Evolutionary conservation across 2,113 vertebrate genomes (phyloP).

Genomic region (Lophura nycthemera): DNA sequence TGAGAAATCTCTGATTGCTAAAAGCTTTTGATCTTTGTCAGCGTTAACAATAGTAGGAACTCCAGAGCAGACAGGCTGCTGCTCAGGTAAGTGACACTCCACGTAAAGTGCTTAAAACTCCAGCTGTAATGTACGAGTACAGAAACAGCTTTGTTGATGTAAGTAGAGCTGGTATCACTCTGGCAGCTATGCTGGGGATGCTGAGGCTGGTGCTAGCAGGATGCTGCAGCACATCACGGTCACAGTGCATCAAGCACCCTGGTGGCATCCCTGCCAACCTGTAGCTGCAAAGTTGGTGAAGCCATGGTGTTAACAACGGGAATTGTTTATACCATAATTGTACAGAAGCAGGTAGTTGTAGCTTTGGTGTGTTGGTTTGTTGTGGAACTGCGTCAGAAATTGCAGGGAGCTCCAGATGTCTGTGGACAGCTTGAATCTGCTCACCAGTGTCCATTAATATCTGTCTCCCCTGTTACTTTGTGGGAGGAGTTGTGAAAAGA

Average conservation of each 20-base stretch:
- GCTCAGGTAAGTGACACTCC: not conserved
- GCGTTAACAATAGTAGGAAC: not conserved
- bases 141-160: slow-evolving; percentile 1
- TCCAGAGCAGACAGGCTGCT: not conserved
- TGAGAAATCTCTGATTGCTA: not conserved
- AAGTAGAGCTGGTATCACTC: not conserved
- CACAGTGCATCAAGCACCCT: accelerated
- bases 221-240: accelerated
- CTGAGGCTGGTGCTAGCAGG: not conserved
- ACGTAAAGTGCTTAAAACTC: not conserved
- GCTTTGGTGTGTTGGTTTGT: not conserved
- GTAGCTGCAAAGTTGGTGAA: not conserved
- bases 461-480: not conserved
- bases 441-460: not conserved
- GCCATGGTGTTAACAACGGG: not conserved
- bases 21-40: not conserved
- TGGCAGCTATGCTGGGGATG: accelerated
- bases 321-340: not conserved
- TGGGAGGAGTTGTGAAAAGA: not conserved
- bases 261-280: not conserved
- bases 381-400: not conserved
- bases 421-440: not conserved
- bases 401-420: not conserved
- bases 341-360: not conserved
- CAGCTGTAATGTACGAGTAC: not conserved